Evolutionary conservation across 2,113 vertebrate genomes (phyloP), one percentile per base, ranked within the genome.

Genomic region (Eleginops maclovinus): DNA sequence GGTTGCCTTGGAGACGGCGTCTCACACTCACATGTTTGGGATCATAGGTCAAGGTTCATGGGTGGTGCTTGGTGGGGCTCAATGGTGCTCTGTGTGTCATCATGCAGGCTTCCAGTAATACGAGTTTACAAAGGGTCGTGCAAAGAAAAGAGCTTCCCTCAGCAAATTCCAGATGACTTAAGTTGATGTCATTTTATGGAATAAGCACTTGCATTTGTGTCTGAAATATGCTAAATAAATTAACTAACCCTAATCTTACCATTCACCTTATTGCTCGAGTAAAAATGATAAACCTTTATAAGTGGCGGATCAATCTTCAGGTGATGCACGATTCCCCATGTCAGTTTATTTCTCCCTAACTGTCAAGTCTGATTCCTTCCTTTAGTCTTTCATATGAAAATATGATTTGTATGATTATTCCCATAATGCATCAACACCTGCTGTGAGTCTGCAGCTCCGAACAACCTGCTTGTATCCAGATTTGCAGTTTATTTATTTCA

Each of bases 11-110:
- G 87, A 2, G 26, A 93, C 71, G 53, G 82, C 77, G 75, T 89
- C 93, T 93, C 90, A 51, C 91, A 93, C 91, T 91, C 81, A 80
- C 81, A 87, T 91, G 91, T 81, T 84, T 81, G 75, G 81, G 91
- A 81, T 91, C 87, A 87, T 79, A 81, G 93, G 88, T 93, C 82
- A 89, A 77, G 82, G 91, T 92, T 92, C 91, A 91, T 65, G 88
- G 77, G 84, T 66, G 89, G 88, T 74, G 71, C 81, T 80, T 13
- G 49, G 65, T 31, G 82, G 31, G 85, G 79, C 84, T 93, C 93
- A 93, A 92, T 93, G 87, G 93, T 82, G 83, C 87, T 91, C 87
- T 92, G 88, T 92, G 88, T 91, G 88, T 89, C 82, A 87, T 85
- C 80, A 75, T 55, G 49, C 68, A 62, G 80, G 70, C 84, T 89